Base-by-base conservation (phyloP, 2,888 invertebrate species). In the Leptinotarsa juncta region DNA sequence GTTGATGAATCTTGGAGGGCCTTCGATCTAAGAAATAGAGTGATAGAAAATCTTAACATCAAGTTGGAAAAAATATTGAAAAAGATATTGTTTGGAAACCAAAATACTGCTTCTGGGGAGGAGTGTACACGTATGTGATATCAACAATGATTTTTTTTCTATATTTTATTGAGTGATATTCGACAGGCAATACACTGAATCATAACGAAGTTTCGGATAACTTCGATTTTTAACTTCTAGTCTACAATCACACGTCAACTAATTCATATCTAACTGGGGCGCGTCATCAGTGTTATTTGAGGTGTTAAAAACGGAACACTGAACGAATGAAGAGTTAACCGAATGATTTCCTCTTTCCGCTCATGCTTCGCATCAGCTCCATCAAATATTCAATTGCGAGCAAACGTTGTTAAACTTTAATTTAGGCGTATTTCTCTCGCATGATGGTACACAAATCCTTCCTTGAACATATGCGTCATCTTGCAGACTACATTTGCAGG, bases 371-470 rank as follows among this genome's bases (percentile, higher is more conserved):
- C 62, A n/a, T n/a, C 62, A 62, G 7, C 42, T 62, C 50, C 68
- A 55, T 42, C 26, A 68, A 68, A 26, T 26, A 68, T 68, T 68
- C 68, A 68, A 55, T 68, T 32, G 26, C n/a, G 26, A 15, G 50
- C 68, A 26, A 68, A 68, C 42, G 55, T 42, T 68, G 68, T 55
- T 68, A 55, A 68, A 32, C n/a, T 68, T 68, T 68, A 53, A 68
- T 55, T 68, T 55, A 26, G 55, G n/a, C 42, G 32, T 32, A 62
- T 62, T 62, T n/a, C 42, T 53, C 68, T 49, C 32, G n/a, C 53
- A 23, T 23, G 42, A n/a, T 53, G 32, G 32, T 42, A 55, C 53
- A 32, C 68, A 53, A 68, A 68, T 53, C 26, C 53, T 53, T 42
- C n/a, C n/a, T n/a, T 23, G 26, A 26, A 67, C 26, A 50, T 67